Base-by-base conservation (phyloP, 37 sponge, comb jelly and placozoan species). In the Ephydatia muelleri region DNA sequence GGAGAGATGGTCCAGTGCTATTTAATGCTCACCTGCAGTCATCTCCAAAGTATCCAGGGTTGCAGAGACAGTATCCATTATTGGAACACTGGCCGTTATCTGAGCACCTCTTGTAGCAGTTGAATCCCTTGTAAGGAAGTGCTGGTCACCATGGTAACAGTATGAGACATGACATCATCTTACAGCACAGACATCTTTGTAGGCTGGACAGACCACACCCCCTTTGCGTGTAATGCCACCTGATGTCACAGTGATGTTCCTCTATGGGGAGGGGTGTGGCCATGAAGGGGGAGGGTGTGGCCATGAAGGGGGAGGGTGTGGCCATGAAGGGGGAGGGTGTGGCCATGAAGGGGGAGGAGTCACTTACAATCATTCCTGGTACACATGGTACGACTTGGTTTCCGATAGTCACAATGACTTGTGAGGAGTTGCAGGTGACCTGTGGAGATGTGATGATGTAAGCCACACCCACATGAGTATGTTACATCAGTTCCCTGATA, bases 31-130 rank as follows among this genome's bases (percentile, higher is more conserved):
- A 88, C 88, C 83, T 82, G 87, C 91, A 90, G 78, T 90, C 91
- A 65, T 85, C 68, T 0, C 91, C 91, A 72, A 74, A 82, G 91
- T 86, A 90, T 25, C 91, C 91, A 72, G 83, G 91, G 36, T 86
- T 39, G 49, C 91, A 90, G 70, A 71, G 31, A 40, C 91, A 90
- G n/a, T 38, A 8, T 4, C 86, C 86, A 57, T 43, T 8, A 35
- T 78, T 33, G 29, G 47, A 39, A 38, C 91, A 90, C 8, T 28
- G 34, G 2, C 91, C 91, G 6, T 82, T 38, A 29, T 40, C 43
- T 9, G 91, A 90, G 74, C 91, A 90, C 34, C 37, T 39, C 31
- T 86, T 82, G n/a, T 66, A 5, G 68, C 91, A 90, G 34, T 77
- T 69, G 67, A 31, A 49, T 3, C 36, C 49, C 91, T 90, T 67